Conservation (phyloP, 2,888 invertebrate genomes). For the Tryphoninae sp. region DNA sequence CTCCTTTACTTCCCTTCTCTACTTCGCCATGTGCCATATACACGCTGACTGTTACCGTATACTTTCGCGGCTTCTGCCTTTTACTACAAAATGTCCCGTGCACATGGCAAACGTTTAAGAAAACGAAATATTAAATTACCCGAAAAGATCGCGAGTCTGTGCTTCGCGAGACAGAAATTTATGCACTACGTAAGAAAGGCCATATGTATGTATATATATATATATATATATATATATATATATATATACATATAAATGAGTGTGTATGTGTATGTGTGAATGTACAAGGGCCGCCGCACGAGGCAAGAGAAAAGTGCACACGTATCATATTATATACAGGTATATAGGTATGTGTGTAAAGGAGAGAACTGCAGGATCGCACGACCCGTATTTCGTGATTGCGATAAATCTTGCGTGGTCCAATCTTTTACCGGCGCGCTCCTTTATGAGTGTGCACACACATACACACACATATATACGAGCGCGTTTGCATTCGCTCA, state of each 20-base stretch:
- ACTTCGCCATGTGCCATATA: background rate
- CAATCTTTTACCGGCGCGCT: constrained; percentile 40
- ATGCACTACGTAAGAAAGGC: constrained; percentile 61
- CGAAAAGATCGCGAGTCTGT: constrained; percentile 44
- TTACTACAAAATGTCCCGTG: constrained; percentile 4
- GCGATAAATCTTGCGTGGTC: constrained; percentile 58
- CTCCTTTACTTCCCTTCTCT: constrained; percentile 1
- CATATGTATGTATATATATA: background rate
- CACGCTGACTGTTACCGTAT: background rate
- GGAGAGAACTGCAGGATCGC: background rate
- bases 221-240: constrained; percentile 11
- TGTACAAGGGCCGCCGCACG: background rate
- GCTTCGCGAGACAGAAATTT: constrained; percentile 62
- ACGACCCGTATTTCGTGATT: constrained; percentile 60
- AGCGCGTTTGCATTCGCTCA: background rate
- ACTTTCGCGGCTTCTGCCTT: background rate
- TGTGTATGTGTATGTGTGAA: background rate
- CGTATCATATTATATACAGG: background rate
- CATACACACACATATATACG: background rate
- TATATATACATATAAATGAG: constrained; percentile 1
- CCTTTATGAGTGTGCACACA: background rate
- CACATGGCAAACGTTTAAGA: constrained; percentile 50
- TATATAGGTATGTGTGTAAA: background rate
- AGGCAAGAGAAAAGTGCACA: constrained; percentile 26
- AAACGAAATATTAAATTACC: constrained; percentile 69